phyloP scores from a whole-genome alignment of 2,113 vertebrate genomes.

The Chaetorhynchus papuensis region DNA sequence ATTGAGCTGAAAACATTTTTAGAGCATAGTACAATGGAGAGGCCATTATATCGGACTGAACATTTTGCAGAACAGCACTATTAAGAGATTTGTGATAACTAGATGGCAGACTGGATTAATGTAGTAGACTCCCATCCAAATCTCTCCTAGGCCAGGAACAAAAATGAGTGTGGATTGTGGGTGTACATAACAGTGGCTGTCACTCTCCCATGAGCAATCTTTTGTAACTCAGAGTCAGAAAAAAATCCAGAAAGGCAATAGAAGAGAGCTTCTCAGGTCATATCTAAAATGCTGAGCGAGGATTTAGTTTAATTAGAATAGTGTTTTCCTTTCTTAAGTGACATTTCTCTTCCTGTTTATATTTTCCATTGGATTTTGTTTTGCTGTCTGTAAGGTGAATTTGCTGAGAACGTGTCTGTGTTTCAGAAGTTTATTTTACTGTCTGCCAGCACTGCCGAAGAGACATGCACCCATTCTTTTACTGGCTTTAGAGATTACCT shows the following conservation, averaged over 20 bases:
- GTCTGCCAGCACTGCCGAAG: not conserved
- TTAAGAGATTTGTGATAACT: conserved; percentile 28
- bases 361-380: not conserved
- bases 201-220: not conserved
- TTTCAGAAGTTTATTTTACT: not conserved
- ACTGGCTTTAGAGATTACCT: not conserved
- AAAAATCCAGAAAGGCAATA: not conserved
- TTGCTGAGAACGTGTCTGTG: not conserved
- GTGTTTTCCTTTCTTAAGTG: not conserved
- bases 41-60: conserved; percentile 6
- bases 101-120: conserved; percentile 29
- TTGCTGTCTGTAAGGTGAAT: not conserved
- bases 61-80: conserved; percentile 37
- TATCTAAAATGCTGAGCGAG: not conserved
- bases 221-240: not conserved
- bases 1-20: conserved; percentile 49
- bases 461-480: not conserved
- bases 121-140: not conserved
- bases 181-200: not conserved
- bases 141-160: not conserved
- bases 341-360: not conserved
- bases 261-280: not conserved
- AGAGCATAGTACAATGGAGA: conserved; percentile 7
- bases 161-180: not conserved
- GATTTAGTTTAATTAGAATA: not conserved